Conservation (phyloP, 2,888 invertebrate genomes). For the Actias luna region DNA sequence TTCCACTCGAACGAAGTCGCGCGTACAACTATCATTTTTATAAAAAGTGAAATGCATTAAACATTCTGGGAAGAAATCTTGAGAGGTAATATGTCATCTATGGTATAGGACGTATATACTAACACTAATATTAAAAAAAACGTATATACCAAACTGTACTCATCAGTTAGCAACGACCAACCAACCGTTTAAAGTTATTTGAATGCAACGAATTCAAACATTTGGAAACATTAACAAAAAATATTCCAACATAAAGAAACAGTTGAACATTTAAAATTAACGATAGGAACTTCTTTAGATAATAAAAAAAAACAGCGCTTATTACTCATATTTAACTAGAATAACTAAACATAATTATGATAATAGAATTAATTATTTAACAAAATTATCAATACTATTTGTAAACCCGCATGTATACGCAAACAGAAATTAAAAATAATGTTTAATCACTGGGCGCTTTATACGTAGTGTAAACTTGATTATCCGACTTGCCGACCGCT, state of each 20-base stretch:
- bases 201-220: not conserved
- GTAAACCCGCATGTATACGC: not conserved
- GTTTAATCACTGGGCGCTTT: no score
- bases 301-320: not conserved
- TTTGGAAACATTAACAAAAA: not conserved
- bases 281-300: not conserved
- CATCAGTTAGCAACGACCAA: not conserved
- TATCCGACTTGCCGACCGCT: no score
- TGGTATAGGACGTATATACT: no score
- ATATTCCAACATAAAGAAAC: not conserved
- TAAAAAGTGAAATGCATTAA: no score
- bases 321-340: not conserved
- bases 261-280: not conserved
- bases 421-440: not conserved
- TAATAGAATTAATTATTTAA: no score
- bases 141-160: not conserved
- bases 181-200: not conserved
- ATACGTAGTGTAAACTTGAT: no score
- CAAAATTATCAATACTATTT: not conserved
- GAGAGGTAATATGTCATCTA: no score
- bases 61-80: no score
- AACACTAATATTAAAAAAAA: no score
- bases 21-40: no score
- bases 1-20: no score
- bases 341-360: not conserved